Evolutionary conservation across 2,888 invertebrate species (phyloP), one percentile per base, ranked within the genome.

Genomic region (Drosophila prolongata): DNA sequence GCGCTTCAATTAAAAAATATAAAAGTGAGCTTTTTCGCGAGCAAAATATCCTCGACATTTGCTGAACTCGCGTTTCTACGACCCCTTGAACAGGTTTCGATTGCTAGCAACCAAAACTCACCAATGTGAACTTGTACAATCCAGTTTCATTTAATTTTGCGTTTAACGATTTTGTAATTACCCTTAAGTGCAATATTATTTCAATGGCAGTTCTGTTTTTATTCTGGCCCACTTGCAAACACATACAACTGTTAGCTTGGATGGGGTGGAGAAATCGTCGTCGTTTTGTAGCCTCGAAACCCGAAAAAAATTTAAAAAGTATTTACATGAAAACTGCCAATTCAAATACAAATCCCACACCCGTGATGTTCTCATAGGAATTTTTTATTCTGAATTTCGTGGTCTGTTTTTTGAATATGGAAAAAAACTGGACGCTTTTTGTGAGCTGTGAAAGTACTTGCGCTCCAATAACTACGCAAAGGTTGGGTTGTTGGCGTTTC

Each of bases 141-240:
- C 78, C 68, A 73, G 73, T 71, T 73, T 59, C 42, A 69, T 57
- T 53, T 60, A 56, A 52, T 73, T 72, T 61, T 30, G 47, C 42
- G 53, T 85, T 85, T 75, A 82, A 78, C 70, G 83, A 88, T 86
- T 87, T 71, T 70, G 78, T 88, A 83, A 83, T 83, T 83, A 88
- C 76, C 75, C 78, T 72, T 77, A 82, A 79, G 82, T 55, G 75
- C 66, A 77, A 77, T 79, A 79, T 82, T 79, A 82, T 82, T 79
- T 85, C 75, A 82, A 88, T 82, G 71, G 74, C 52, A 57, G 54
- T 79, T 85, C 81, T 65, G 68, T 47, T 71, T 72, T 62, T 65
- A 57, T 57, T 62, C 46, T 60, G 55, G 54, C 72, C 67, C 68
- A 83, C 80, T 77, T 65, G 47, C 60, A 77, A 72, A 67, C 66